phyloP scores from a whole-genome alignment of 2,888 invertebrate genomes.

The Phortica magna region DNA sequence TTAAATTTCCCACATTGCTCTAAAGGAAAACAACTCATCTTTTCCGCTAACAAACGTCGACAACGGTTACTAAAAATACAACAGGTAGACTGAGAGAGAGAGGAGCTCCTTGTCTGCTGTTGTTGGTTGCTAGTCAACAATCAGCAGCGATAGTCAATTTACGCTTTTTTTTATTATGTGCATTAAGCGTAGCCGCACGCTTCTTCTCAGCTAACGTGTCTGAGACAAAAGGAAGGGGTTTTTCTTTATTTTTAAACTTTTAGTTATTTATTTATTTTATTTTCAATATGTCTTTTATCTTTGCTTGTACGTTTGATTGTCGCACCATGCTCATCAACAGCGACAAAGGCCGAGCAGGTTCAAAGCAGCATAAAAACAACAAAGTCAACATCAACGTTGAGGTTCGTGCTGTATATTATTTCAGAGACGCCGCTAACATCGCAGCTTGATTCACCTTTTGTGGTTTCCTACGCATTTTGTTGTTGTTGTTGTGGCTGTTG shows the following conservation, averaged over 20 bases:
- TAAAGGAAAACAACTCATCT: constrained; percentile 49
- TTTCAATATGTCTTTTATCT: not conserved
- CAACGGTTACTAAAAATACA: constrained; percentile 1
- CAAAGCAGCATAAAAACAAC: constrained; percentile 10
- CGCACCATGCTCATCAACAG: constrained; percentile 55
- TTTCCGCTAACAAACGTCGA: constrained; percentile 37
- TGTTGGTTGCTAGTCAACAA: not conserved
- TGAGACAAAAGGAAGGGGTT: not conserved
- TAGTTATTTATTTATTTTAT: no score
- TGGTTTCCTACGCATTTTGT: not conserved
- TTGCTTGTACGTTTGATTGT: constrained; percentile 40
- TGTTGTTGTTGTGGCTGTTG: not conserved
- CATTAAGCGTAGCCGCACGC: not conserved
- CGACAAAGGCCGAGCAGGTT: constrained; percentile 9
- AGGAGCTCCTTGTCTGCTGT: not conserved
- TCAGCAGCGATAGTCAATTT: constrained; percentile 61
- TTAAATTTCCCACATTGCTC: constrained; percentile 51
- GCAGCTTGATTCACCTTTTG: not conserved
- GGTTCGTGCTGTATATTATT: not conserved
- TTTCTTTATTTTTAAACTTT: not conserved
- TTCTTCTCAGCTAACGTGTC: not conserved
- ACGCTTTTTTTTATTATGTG: constrained; percentile 66
- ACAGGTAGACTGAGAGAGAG: constrained; percentile 13
- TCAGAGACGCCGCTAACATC: constrained; percentile 19
- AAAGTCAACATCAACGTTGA: not conserved